These are phyloP conservation scores for Charaxes varanes DNA, from an alignment of 1,140 invertebrate species.

Conservation along the genomic window DNA sequence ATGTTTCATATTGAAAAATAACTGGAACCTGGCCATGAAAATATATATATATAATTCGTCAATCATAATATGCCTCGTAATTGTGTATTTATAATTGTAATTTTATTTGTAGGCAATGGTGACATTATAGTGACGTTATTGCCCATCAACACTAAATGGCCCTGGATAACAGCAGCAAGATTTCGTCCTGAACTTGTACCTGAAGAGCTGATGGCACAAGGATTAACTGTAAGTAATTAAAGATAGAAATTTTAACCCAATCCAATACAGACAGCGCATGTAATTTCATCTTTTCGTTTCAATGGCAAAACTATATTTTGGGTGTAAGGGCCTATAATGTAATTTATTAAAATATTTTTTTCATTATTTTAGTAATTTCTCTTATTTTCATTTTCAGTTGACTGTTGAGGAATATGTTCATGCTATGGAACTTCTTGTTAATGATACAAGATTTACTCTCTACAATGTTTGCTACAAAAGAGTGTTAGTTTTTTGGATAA, in stretches of 20 bases:
- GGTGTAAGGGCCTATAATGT: no score
- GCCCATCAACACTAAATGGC: conserved; percentile 91
- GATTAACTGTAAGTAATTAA: conserved; percentile 83
- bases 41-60: no score
- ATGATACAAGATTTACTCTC: conserved; percentile 92
- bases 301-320: no score
- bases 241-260: no score
- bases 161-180: conserved; percentile 93
- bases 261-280: no score
- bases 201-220: conserved; percentile 95
- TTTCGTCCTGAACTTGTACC: conserved; percentile 95
- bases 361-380: conserved; percentile 2
- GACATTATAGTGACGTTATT: conserved; percentile 93
- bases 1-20: conserved; percentile 16
- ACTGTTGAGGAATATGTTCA: conserved; percentile 97
- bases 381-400: conserved; percentile 76
- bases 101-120: conserved; percentile 84
- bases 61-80: no score
- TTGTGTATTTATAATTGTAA: conserved; percentile 8
- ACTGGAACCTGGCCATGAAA: no score
- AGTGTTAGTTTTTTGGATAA: conserved; percentile 91
- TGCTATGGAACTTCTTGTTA: conserved; percentile 92
- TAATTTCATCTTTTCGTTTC: no score
- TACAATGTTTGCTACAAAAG: conserved; percentile 96
- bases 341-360: conserved; percentile 1